Base-by-base conservation (phyloP, 2,888 invertebrate species). In the Camponotus fellah region DNA sequence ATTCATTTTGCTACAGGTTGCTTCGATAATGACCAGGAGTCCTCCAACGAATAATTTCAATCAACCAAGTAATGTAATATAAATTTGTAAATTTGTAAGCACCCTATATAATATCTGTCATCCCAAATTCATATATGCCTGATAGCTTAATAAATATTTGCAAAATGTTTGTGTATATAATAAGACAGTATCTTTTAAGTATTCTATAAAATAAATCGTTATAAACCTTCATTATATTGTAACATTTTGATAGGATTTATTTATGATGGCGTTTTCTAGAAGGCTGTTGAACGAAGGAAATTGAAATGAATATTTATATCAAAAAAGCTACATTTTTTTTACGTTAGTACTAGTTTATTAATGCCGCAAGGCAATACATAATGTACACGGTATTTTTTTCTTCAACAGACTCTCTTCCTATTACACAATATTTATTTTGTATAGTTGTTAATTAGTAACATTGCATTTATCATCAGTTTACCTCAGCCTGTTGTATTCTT, bases 401-500 rank as follows among this genome's bases (percentile, higher is more conserved):
- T 93, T 94, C 92, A 93, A 94, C 93, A 93, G 92, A 94, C 91
- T 92, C 91, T 92, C 86, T 86, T 92, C 87, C 94, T 94, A 94
- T 94, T 94, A 94, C 93, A 94, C 93, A 94, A 92, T 94, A 93
- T 92, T 92, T 91, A 92, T 91, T 94, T 91, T 91, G 89, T 93
- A 93, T 93, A 92, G 90, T 93, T 91, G 91, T 93, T 92, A 92
- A 93, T 94, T 90, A 92, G 91, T 94, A 94, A 94, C 93, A 94
- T 94, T 91, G 91, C 92, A 92, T 93, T 93, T 91, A 91, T 91
- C 91, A 89, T 91, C 93, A 91, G 91, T 91, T 91, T 90, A 88
- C 62, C 84, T 92, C 92, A 94, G 94, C 93, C 92, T 93, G 93
- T 94, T 94, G 94, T 94, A 94, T 94, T 94, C 94, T 94, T 94